Evolutionary conservation across 1,140 invertebrate species (phyloP).

Genomic region (Polypedilum pembai): DNA sequence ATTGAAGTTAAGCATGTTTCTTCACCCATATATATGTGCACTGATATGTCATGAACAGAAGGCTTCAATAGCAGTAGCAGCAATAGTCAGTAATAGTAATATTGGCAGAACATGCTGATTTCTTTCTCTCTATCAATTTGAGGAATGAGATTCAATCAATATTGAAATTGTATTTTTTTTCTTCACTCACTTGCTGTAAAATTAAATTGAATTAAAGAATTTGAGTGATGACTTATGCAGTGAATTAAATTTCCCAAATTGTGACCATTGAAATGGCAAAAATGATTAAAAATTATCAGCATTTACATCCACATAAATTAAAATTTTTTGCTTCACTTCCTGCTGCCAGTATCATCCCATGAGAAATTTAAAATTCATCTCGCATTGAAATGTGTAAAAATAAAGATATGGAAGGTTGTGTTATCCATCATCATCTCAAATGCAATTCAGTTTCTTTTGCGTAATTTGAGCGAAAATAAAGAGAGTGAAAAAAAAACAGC

Average conservation of each 20-base stretch:
- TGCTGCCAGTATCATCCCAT: background rate
- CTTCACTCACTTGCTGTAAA: background rate
- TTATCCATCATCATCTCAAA: background rate
- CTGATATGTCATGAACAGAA: slow-evolving; percentile 1
- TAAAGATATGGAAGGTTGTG: background rate
- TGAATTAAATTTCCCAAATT: background rate
- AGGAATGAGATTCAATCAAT: background rate
- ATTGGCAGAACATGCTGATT: slow-evolving; percentile 14
- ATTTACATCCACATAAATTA: background rate
- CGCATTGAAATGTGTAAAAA: background rate
- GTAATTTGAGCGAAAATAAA: background rate
- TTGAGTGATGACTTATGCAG: background rate
- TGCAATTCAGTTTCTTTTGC: background rate
- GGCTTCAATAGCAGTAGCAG: background rate
- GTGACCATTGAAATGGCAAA: background rate
- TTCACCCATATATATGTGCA: background rate
- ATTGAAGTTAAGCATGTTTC: no score
- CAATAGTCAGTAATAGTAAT: no score
- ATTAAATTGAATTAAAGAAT: background rate
- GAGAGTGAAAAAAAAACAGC: background rate
- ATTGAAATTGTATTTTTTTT: background rate
- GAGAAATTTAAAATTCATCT: background rate
- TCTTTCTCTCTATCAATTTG: background rate
- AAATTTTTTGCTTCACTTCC: background rate
- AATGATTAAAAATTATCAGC: background rate